Conservation (phyloP, 1,140 invertebrate species). For the Hyles euphorbiae region DNA sequence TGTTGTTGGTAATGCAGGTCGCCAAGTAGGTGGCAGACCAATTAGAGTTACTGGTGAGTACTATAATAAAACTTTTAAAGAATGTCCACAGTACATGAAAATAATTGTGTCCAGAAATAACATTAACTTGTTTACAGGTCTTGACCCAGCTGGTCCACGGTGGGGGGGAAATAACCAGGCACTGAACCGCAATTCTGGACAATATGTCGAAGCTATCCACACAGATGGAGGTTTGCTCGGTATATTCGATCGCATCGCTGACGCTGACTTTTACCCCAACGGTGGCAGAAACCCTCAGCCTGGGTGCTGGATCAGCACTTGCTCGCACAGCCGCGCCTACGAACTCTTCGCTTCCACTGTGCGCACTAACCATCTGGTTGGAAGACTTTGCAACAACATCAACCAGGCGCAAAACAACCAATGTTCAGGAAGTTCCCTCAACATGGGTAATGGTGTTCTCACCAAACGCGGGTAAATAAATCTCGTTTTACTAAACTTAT, state of each 20-base stretch:
- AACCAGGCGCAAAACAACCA: slow-evolving; percentile 34
- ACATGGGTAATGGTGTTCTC: slow-evolving; percentile 54
- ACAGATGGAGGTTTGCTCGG: too few species aligned
- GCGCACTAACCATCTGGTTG: slow-evolving; percentile 56
- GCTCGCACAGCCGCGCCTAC: slow-evolving; percentile 73
- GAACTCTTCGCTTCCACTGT: slow-evolving; percentile 76
- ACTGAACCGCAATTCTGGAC: slow-evolving; percentile 69
- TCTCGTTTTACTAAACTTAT: too few species aligned
- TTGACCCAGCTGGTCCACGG: slow-evolving; percentile 80
- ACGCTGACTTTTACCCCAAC: slow-evolving; percentile 77
- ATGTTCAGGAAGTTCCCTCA: slow-evolving; percentile 38
- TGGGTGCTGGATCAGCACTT: slow-evolving; percentile 76
- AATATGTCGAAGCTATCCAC: slow-evolving; percentile 78
- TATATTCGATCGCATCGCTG: slow-evolving; percentile 50
- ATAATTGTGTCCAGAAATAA: background rate
- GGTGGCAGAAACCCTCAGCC: slow-evolving; percentile 77
- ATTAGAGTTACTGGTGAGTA: slow-evolving; percentile 29
- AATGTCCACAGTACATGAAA: background rate
- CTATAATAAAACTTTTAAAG: background rate
- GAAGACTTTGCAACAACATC: slow-evolving; percentile 47
- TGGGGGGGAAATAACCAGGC: slow-evolving; percentile 52
- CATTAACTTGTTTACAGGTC: slow-evolving; percentile 48
- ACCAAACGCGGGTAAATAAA: slow-evolving; percentile 42
- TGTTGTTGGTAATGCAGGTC: slow-evolving; percentile 86
- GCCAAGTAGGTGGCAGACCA: slow-evolving; percentile 15